Percentiles rank a stretch among this genome's conserved stretches.
Evolutionary conservation across 2,797 vertebrate species (phyloP).

Genomic region (Oceanodroma leucorhoa): DNA sequence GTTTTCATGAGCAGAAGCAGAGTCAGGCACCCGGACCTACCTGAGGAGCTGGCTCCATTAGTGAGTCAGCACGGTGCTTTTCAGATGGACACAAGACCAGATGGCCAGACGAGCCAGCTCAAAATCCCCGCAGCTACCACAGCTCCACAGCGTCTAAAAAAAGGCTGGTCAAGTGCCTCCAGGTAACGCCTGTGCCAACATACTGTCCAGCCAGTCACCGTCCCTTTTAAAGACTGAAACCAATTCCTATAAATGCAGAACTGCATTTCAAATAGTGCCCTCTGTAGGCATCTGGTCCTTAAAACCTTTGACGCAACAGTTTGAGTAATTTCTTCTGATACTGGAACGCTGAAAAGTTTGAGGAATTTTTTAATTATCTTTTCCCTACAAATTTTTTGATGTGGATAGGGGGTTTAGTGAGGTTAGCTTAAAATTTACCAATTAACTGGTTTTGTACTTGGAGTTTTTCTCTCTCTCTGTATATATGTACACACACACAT

Average conservation of each 20-base stretch:
- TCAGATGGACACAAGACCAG: neutral
- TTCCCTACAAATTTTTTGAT: neutral
- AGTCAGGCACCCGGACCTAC: neutral
- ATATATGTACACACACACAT: neutral
- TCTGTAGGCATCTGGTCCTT: neutral
- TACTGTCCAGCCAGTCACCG: neutral
- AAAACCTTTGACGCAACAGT: neutral
- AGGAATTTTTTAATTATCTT: neutral
- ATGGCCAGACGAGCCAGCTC: neutral
- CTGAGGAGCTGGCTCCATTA: neutral
- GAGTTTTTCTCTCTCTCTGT: neutral
- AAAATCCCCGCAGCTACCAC: neutral
- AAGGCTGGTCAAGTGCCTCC: neutral
- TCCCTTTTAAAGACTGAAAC: neutral
- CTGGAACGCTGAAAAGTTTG: neutral
- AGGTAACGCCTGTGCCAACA: neutral
- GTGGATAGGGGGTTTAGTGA: neutral
- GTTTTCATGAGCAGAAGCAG: neutral
- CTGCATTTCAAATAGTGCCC: neutral
- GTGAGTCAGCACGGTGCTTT: neutral
- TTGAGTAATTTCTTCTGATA: neutral
- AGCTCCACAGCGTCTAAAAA: neutral
- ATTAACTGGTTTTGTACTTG: conserved; percentile 38
- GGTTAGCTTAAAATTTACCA: conserved; percentile 1
- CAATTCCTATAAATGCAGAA: neutral